Percentiles rank a stretch among this genome's conserved stretches.
Evolutionary conservation across 2,888 invertebrate genomes (phyloP).

Genomic region (Andrena fulva): DNA sequence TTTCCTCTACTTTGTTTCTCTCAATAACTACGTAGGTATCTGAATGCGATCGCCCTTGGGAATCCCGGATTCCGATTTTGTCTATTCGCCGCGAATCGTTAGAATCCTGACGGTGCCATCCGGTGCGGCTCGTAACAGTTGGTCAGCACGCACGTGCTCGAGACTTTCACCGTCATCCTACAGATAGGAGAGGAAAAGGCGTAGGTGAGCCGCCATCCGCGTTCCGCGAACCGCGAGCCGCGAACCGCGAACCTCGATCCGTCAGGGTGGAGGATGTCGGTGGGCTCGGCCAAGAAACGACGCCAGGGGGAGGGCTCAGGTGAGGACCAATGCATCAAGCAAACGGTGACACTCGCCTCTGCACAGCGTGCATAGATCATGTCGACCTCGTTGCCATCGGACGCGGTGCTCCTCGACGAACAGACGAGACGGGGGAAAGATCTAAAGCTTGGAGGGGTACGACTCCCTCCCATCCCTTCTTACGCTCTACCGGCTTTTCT

Average conservation of each 20-base stretch:
- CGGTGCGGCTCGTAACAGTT: no score
- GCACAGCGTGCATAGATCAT: constrained; percentile 79
- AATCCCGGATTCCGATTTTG: not conserved
- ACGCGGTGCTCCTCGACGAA: constrained; percentile 58
- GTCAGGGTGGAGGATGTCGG: constrained; percentile 27
- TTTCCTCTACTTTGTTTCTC: not conserved
- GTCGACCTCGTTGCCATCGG: constrained; percentile 75
- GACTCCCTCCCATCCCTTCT: constrained; percentile 31
- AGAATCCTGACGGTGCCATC: not conserved
- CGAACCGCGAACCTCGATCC: constrained; percentile 27
- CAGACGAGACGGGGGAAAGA: constrained; percentile 54
- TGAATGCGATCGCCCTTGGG: not conserved
- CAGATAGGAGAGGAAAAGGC: not conserved
- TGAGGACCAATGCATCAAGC: constrained; percentile 79
- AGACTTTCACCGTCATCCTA: not conserved
- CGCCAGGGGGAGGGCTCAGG: constrained; percentile 65
- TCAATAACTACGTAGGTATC: constrained; percentile 7
- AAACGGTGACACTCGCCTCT: constrained; percentile 77
- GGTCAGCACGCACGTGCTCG: not conserved
- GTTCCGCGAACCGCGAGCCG: not conserved
- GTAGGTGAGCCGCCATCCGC: not conserved
- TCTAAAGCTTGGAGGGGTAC: constrained; percentile 60
- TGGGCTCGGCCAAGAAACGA: constrained; percentile 48
- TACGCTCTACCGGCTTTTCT: constrained; percentile 55
- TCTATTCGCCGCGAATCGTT: not conserved